These are phyloP conservation scores for Novumbra hubbsi DNA, from an alignment of 2,797 vertebrate genomes.

Conservation along the genomic window DNA sequence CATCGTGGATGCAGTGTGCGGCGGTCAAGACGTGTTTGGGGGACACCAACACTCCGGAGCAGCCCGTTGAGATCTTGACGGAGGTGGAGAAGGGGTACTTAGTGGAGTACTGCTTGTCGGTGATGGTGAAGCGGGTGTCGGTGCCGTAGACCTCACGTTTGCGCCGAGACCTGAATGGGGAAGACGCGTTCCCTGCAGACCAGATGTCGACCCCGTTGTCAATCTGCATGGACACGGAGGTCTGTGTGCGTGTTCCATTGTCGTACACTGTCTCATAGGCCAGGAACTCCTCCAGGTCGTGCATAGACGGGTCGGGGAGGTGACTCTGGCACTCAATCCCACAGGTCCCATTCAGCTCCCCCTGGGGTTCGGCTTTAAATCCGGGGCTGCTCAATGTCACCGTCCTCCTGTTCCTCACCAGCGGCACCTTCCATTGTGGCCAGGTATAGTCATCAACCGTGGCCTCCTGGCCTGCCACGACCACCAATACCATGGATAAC, in stretches of 20 bases:
- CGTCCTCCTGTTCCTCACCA: slow-evolving; percentile 81
- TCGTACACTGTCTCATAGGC: slow-evolving; percentile 94
- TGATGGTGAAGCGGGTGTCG: slow-evolving; percentile 93
- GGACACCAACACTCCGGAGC: slow-evolving; percentile 90
- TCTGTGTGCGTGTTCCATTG: slow-evolving; percentile 88
- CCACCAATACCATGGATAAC: slow-evolving; percentile 66
- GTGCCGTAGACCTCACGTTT: slow-evolving; percentile 91
- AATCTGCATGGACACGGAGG: slow-evolving; percentile 72
- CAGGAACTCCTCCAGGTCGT: slow-evolving; percentile 85
- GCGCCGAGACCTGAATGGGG: slow-evolving; percentile 60
- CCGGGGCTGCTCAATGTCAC: slow-evolving; percentile 79
- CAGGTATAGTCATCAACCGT: slow-evolving; percentile 81
- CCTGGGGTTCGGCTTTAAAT: slow-evolving; percentile 80
- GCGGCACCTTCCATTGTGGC: slow-evolving; percentile 85
- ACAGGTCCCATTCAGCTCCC: slow-evolving; percentile 77
- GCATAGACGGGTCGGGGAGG: slow-evolving; percentile 76
- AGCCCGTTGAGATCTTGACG: slow-evolving; percentile 95
- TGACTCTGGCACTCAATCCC: slow-evolving; percentile 89
- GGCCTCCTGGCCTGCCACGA: slow-evolving; percentile 62
- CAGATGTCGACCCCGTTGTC: slow-evolving; percentile 39
- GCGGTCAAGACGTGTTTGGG: slow-evolving; percentile 91
- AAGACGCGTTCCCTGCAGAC: slow-evolving; percentile 43
- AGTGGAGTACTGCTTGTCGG: slow-evolving; percentile 86
- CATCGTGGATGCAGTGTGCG: slow-evolving; percentile 93
- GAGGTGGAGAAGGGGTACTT: slow-evolving; percentile 92